Base-by-base conservation (phyloP, 2,113 vertebrate species). In the Siniperca knerii region DNA sequence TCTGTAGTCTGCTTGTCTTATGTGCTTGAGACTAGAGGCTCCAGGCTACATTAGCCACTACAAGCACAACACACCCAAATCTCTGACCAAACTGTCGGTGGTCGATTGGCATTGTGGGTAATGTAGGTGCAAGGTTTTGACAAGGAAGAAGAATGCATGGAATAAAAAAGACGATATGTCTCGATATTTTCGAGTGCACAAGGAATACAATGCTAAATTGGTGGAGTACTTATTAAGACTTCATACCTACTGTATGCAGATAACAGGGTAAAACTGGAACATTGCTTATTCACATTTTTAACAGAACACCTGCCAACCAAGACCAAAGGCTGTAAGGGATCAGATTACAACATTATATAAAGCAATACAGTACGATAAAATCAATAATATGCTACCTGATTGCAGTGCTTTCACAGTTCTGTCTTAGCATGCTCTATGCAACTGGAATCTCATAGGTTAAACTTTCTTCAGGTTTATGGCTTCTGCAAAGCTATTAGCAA, bases 241-340 rank as follows among this genome's bases (percentile, higher is more conserved):
- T 68, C 3, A 46, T 25, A 23, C 6, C 46, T 54, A 37, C 33
- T 72, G 8, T 68, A 33, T 37, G 54, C 77, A 60, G 18, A 62
- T 80, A 42, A 48, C 44, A 66, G 13, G 55, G 58, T 29, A 29
- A 52, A 35, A n/a, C 21, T 50, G 25, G 29, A 35, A 2, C 8
- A 20, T 15, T 42, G 21, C 10, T 37, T 7, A 18, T 21, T 29
- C 16, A 46, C 1, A 29, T 12, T 35, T n/a, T 42, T 4, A 58
- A 33, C 13, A 33, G 46, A 57, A 83, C 20, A 64, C 83, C 82
- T 85, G 85, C 91, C 93, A 91, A 92, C 85, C 84, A 94, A 89
- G 37, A n/a, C 71, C 65, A 87, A 75, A 81, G 85, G 76, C 85
- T 78, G 35, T 58, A 55, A 40, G 35, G 58, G 13, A 42, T 65